Conservation (phyloP, 2,113 vertebrate genomes). For the Mesitornis unicolor region DNA sequence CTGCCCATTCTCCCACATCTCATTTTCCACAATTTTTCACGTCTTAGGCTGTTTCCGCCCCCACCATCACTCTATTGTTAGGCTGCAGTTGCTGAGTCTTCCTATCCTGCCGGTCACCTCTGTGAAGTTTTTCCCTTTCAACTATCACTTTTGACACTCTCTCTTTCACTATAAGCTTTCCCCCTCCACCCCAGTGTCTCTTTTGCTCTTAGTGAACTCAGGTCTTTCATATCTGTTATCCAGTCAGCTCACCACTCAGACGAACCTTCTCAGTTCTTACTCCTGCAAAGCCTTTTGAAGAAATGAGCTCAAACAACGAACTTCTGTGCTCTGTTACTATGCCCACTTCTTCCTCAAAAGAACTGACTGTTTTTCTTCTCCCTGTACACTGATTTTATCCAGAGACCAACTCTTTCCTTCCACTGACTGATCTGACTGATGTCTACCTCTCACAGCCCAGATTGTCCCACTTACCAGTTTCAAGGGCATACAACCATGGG, state of each 20-base stretch:
- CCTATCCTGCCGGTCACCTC: background rate
- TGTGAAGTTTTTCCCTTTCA: constrained; percentile 39
- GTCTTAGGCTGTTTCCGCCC: background rate
- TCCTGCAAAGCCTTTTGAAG: background rate
- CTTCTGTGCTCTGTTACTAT: background rate
- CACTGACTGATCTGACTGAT: background rate
- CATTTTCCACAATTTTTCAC: background rate
- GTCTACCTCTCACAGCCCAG: accelerated
- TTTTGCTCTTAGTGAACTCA: background rate
- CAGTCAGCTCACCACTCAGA: background rate
- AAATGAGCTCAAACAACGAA: background rate
- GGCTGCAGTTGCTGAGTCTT: background rate
- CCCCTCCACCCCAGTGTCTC: background rate
- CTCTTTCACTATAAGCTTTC: background rate
- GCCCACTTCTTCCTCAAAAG: background rate
- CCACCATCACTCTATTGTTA: background rate
- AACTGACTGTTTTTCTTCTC: background rate
- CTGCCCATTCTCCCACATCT: background rate
- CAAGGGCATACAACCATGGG: background rate
- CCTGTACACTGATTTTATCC: background rate
- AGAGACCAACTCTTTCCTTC: background rate
- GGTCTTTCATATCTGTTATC: background rate
- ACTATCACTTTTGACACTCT: background rate
- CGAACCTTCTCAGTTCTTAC: background rate
- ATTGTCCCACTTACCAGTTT: background rate